phyloP scores from a whole-genome alignment of 1,140 invertebrate genomes.

The Thrips palmi region DNA sequence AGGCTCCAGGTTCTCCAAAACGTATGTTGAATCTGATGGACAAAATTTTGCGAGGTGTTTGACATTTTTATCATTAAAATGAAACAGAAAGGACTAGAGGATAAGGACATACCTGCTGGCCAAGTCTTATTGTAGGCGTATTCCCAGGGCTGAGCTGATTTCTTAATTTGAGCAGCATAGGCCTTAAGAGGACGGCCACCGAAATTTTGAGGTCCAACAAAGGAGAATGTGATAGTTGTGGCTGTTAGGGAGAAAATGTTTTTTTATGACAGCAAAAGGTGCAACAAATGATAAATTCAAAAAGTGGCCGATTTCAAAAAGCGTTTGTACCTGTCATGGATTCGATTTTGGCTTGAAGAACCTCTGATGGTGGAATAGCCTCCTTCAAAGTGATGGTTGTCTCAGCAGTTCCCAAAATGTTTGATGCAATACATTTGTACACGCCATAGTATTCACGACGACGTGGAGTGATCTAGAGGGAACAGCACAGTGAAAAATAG shows the following conservation, averaged over 20 bases:
- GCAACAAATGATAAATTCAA: constrained; percentile 2
- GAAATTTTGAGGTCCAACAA: constrained; percentile 48
- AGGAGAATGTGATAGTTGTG: constrained; percentile 61
- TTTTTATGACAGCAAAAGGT: constrained; percentile 5
- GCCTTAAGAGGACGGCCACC: constrained; percentile 52
- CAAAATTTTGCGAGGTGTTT: constrained; percentile 4
- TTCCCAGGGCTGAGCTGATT: constrained; percentile 40
- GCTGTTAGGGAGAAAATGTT: constrained; percentile 26
- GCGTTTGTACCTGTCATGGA: constrained; percentile 32
- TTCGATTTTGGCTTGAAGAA: constrained; percentile 36
- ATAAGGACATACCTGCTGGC: constrained; percentile 37
- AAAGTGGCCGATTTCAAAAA: not conserved
- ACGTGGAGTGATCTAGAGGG: constrained; percentile 34
- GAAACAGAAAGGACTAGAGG: not conserved
- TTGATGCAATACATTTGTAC: constrained; percentile 69
- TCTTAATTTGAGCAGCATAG: constrained; percentile 56
- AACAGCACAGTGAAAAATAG: constrained; percentile 7
- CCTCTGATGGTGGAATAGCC: constrained; percentile 34
- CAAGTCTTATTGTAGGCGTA: constrained; percentile 48
- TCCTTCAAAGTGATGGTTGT: constrained; percentile 50
- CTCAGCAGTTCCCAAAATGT: constrained; percentile 46
- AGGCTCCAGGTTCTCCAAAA: constrained; percentile 61
- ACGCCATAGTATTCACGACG: constrained; percentile 44
- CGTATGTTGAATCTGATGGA: constrained; percentile 34
- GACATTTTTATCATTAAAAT: constrained; percentile 7